phyloP scores from a whole-genome alignment of 1,140 invertebrate species.

The Brachionus calyciflorus region DNA sequence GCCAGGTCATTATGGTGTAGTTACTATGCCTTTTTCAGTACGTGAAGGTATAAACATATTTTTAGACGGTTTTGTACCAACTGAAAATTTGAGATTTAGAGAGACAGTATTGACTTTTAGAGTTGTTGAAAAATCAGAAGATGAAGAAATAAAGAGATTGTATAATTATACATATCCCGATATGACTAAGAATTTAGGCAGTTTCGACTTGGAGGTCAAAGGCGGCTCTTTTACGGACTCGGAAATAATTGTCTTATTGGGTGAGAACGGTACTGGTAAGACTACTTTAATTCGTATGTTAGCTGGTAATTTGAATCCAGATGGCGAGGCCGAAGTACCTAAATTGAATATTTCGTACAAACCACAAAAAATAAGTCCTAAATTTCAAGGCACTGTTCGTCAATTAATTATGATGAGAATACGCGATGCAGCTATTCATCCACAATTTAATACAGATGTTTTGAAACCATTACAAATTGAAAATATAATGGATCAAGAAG shows the following conservation, averaged over 20 bases:
- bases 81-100: constrained; percentile 96
- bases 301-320: constrained; percentile 87
- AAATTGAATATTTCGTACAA: constrained; percentile 97
- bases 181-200: constrained; percentile 71
- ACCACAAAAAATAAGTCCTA: constrained; percentile 98
- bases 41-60: constrained; percentile 99
- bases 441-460: constrained; percentile 96
- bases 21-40: constrained; percentile 98
- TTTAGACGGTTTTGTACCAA: constrained; percentile 97
- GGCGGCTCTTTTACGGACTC: constrained; percentile 97
- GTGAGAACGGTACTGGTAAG: constrained; percentile 99
- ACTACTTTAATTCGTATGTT: constrained; percentile 98
- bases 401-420: constrained; percentile 92
- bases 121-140: constrained; percentile 92
- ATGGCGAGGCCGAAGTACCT: constrained; percentile 82
- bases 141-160: constrained; percentile 94
- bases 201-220: constrained; percentile 76
- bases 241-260: constrained; percentile 94
- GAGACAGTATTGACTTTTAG: constrained; percentile 95
- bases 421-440: constrained; percentile 91
- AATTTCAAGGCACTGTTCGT: constrained; percentile 86
- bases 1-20: constrained; percentile 96
- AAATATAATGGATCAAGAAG: constrained; percentile 95
- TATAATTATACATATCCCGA: constrained; percentile 90
- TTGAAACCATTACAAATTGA: constrained; percentile 98